phyloP scores from a whole-genome alignment of 2,888 invertebrate species.

The Nezara viridula region DNA sequence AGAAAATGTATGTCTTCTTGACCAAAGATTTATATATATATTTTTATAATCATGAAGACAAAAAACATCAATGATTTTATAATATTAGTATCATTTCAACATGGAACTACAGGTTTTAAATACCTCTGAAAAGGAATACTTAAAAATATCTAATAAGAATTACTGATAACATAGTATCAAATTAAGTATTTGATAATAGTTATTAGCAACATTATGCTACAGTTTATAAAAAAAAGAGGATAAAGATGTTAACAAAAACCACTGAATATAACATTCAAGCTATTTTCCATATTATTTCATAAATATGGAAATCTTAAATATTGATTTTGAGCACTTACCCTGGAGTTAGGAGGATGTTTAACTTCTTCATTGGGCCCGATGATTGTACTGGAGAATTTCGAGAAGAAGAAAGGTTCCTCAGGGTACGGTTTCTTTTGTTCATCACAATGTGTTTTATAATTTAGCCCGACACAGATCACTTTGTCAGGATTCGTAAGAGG shows the following conservation, averaged over 20 bases:
- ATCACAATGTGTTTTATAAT: conserved; percentile 87
- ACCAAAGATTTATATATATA: too few species aligned
- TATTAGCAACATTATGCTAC: too few species aligned
- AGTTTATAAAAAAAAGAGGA: too few species aligned
- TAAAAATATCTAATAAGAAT: background rate
- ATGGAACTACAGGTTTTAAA: too few species aligned
- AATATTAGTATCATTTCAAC: too few species aligned
- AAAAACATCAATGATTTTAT: too few species aligned
- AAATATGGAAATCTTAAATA: background rate
- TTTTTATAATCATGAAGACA: too few species aligned
- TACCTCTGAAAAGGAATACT: background rate
- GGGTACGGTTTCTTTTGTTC: conserved; percentile 84
- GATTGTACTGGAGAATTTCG: conserved; percentile 86
- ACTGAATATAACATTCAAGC: too few species aligned
- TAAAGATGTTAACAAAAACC: too few species aligned
- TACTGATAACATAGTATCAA: background rate
- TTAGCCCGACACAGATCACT: conserved; percentile 86
- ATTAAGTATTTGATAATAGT: too few species aligned
- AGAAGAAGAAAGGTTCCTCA: conserved; percentile 86
- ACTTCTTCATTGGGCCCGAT: conserved; percentile 81
- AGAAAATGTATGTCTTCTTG: too few species aligned
- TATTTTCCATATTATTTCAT: too few species aligned
- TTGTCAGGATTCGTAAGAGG: conserved; percentile 87
- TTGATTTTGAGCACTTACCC: conserved; percentile 69
- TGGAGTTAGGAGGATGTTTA: conserved; percentile 74